Conservation (phyloP, 2,797 vertebrate genomes). For the Neosilurus mollespiculum region DNA sequence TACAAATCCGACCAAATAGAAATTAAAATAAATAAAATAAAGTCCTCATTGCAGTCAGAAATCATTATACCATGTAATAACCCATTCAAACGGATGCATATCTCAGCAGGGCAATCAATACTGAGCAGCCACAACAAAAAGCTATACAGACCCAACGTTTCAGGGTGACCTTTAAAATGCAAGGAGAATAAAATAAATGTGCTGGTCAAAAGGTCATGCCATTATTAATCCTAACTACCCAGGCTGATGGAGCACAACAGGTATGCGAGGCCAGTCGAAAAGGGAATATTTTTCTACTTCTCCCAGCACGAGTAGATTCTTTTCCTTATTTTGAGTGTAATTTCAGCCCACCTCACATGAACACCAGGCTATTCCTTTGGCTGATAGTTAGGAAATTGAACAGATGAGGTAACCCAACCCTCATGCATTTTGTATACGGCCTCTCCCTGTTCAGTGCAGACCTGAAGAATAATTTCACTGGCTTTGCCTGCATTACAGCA, state of each 20-base stretch:
- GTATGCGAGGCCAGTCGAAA: constrained; percentile 62
- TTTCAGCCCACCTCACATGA: constrained; percentile 72
- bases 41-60: constrained; percentile 11
- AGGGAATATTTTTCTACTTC: constrained; percentile 59
- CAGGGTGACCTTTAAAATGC: constrained; percentile 76
- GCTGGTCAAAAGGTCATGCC: constrained; percentile 73
- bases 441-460: constrained; percentile 61
- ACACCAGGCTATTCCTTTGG: constrained; percentile 74
- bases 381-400: constrained; percentile 81
- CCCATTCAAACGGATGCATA: constrained; percentile 62
- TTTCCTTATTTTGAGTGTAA: constrained; percentile 73
- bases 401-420: constrained; percentile 73
- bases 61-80: constrained; percentile 62
- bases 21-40: not conserved
- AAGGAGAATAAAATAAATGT: constrained; percentile 74
- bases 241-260: constrained; percentile 63
- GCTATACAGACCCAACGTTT: constrained; percentile 65
- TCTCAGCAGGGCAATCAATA: constrained; percentile 70
- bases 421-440: constrained; percentile 79
- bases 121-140: constrained; percentile 63
- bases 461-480: constrained; percentile 60
- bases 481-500: constrained; percentile 62
- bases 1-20: constrained; percentile 11
- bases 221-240: constrained; percentile 67
- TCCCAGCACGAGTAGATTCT: constrained; percentile 63